Evolutionary conservation across 37 sponge, comb jelly and placozoan species (phyloP), one percentile per base, ranked within the genome.

Genomic region (Beroe ovata): DNA sequence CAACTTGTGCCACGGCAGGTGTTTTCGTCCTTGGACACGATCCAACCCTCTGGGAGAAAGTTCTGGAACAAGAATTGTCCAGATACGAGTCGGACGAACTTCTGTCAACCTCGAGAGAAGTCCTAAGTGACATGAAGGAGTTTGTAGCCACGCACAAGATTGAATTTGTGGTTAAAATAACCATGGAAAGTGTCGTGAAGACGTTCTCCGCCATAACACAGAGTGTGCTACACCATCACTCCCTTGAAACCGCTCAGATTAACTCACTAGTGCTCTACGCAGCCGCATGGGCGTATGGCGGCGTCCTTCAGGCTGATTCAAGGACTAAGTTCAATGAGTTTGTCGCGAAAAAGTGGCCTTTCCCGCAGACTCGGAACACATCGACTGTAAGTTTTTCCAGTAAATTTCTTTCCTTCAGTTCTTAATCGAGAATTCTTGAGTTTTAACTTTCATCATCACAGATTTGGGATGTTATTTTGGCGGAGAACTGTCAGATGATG

Each of bases 1-100:
- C 84, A 6, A 77, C 84, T 3, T 77, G 84, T 39, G 84, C 84
- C 4, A 42, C 84, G 0, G 84, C 84, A 1, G 84, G 84, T 23
- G 33, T 77, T 54, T 77, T 77, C 28, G 84, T 77, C 28, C 19
- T 77, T 2, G 23, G 28, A 20, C n/a, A 33, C 54, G 84, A 77
- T 4, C 54, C 42, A n/a, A 35, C 26, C 2, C 54, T 77, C 23
- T 77, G 84, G 84, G 20, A 35, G 38, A 33, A 35, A 11, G 54
- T 77, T n/a, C 54, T 77, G 28, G 54, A 42, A 38, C 41, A 2
- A 2, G 54, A 77, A 35, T 26, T 77, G 54, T 11, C 4, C 25
- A 33, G 6, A 22, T 25, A 42, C 28, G 42, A 39, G 28, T 40
- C 47, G 14, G 54, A 39, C 28, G 28, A 38, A 4, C 28, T 77